Evolutionary conservation across 1,140 invertebrate genomes (phyloP).

Genomic region (Drosophila tropicalis): DNA sequence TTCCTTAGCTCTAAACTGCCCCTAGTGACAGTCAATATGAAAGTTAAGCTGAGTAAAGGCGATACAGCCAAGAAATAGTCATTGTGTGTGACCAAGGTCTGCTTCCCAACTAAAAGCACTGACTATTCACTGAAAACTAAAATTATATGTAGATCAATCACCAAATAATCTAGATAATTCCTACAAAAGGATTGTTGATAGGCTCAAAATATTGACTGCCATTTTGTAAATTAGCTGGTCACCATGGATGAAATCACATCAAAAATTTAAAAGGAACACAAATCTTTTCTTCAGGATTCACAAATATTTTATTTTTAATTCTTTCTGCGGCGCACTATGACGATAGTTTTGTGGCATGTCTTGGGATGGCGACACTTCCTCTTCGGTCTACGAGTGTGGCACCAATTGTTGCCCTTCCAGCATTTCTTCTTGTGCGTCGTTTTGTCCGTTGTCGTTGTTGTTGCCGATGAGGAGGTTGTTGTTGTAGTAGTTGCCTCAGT

Average conservation of each 20-base stretch:
- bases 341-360: not conserved
- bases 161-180: not conserved
- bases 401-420: constrained; percentile 10
- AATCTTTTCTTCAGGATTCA: not conserved
- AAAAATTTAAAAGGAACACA: too few species aligned
- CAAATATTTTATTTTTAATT: not conserved
- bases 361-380: not conserved
- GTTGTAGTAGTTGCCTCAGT: not conserved
- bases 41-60: constrained; percentile 69
- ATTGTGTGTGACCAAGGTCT: constrained; percentile 48
- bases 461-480: not conserved
- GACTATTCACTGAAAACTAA: constrained; percentile 19
- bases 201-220: not conserved
- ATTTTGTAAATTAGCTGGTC: not conserved
- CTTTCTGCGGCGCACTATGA: not conserved
- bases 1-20: constrained; percentile 67
- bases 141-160: constrained; percentile 1
- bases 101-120: constrained; percentile 41
- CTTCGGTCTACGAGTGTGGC: not conserved
- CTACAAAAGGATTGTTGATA: constrained; percentile 6
- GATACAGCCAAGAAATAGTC: constrained; percentile 64
- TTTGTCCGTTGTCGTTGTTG: not conserved
- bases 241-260: constrained; percentile 7
- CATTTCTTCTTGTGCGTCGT: not conserved
- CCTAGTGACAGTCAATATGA: constrained; percentile 77